These are phyloP conservation scores for Barbus barbus DNA, from an alignment of 2,113 vertebrate genomes.

Conservation along the genomic window DNA sequence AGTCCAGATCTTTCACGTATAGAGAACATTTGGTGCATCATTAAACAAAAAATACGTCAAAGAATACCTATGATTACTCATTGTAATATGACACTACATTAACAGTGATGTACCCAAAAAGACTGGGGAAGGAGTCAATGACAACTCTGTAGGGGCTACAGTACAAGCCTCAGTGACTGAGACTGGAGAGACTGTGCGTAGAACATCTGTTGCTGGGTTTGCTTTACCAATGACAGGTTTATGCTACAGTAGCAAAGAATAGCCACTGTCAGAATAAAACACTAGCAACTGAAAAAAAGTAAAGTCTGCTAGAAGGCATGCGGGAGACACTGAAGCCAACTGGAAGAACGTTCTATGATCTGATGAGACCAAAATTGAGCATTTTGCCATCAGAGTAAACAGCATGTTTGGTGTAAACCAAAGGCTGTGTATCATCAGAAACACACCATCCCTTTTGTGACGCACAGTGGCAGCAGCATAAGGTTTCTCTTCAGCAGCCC, in stretches of 20 bases:
- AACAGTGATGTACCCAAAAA: background rate
- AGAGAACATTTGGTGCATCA: too few species aligned
- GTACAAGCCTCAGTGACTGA: background rate
- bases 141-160: background rate
- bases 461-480: background rate
- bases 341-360: background rate
- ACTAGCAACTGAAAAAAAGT: background rate
- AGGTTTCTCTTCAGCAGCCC: too few species aligned
- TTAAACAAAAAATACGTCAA: too few species aligned
- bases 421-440: background rate
- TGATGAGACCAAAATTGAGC: conserved; percentile 11
- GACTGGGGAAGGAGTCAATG: background rate
- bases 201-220: background rate
- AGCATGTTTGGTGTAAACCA: background rate
- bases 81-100: background rate
- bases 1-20: too few species aligned
- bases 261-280: background rate
- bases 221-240: conserved; percentile 1
- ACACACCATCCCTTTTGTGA: background rate
- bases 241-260: background rate
- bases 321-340: background rate
- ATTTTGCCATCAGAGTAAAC: conserved; percentile 14
- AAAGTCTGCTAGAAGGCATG: background rate
- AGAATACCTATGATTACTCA: background rate
- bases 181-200: background rate